These are phyloP conservation scores for Caenorhabditis afra DNA, from an alignment of 2,888 invertebrate species.

Conservation along the genomic window DNA sequence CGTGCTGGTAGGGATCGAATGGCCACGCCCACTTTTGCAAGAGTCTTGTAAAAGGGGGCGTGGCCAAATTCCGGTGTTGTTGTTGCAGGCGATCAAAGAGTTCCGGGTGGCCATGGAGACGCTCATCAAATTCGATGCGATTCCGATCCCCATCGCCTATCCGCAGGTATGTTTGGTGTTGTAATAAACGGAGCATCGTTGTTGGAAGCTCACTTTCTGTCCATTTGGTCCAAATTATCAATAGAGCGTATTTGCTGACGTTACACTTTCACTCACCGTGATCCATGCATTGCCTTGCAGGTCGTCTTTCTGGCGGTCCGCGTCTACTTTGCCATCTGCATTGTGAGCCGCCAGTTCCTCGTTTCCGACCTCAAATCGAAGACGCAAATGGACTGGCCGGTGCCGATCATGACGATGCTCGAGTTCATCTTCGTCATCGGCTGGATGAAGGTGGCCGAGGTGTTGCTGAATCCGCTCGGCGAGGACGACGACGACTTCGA, in stretches of 20 bases:
- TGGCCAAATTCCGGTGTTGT: too few relatives aligned
- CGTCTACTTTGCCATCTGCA: constrained; percentile 67
- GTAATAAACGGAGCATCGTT: too few relatives aligned
- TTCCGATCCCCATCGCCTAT: constrained; percentile 69
- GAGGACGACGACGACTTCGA: constrained; percentile 79
- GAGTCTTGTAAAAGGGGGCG: too few relatives aligned
- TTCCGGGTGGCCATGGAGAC: constrained; percentile 67
- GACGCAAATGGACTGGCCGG: constrained; percentile 61
- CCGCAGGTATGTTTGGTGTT: constrained; percentile 55
- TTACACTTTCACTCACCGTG: too few relatives aligned
- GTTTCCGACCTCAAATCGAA: constrained; percentile 43
- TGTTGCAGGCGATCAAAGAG: constrained; percentile 60
- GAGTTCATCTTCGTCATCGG: constrained; percentile 66
- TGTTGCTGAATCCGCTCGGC: constrained; percentile 77
- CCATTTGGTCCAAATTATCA: too few relatives aligned
- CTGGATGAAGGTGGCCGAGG: constrained; percentile 75
- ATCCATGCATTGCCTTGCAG: too few relatives aligned
- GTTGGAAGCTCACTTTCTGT: too few relatives aligned
- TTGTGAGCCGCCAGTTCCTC: constrained; percentile 68
- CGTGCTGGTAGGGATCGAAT: constrained; percentile 45
- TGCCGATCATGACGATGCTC: constrained; percentile 72
- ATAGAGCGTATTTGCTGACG: too few relatives aligned
- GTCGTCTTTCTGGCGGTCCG: constrained; percentile 71
- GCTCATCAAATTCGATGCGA: constrained; percentile 68
- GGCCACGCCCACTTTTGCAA: too few relatives aligned